These are phyloP conservation scores for Smittia sp. DNA, from an alignment of 2,888 invertebrate genomes.

Conservation along the genomic window DNA sequence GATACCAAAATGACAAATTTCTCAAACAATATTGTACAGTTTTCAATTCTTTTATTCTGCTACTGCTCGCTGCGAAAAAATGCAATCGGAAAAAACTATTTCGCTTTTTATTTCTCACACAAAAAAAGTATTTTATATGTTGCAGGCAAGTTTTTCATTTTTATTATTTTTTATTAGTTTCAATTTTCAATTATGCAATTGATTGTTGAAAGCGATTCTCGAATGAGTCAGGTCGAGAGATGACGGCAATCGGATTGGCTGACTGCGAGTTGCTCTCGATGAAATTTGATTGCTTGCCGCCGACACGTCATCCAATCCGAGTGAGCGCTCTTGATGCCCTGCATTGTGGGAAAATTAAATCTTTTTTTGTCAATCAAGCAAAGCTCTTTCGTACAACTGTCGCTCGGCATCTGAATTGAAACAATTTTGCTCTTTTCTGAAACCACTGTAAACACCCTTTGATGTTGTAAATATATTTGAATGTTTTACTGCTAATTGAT, in stretches of 20 bases:
- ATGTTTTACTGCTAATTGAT: constrained; percentile 11
- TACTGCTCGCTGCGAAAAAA: background rate
- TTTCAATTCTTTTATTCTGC: background rate
- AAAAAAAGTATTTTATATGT: constrained; percentile 1
- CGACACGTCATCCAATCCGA: background rate
- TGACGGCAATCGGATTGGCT: background rate
- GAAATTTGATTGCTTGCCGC: no score
- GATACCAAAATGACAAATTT: constrained; percentile 31
- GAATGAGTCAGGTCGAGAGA: background rate
- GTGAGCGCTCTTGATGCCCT: background rate
- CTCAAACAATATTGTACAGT: background rate
- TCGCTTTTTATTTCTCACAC: constrained; percentile 24
- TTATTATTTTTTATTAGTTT: constrained; percentile 32
- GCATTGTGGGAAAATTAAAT: constrained; percentile 41
- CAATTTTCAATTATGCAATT: background rate
- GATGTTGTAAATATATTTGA: constrained; percentile 34
- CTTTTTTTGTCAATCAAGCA: constrained; percentile 29
- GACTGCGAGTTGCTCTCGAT: background rate
- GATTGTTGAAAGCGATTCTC: constrained; percentile 5
- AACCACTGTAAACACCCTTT: background rate
- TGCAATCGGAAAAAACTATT: constrained; percentile 8
- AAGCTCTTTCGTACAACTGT: background rate
- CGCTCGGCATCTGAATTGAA: constrained; percentile 33
- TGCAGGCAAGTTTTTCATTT: constrained; percentile 34
- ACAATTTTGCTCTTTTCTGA: constrained; percentile 28